phyloP scores from a whole-genome alignment of 2,797 vertebrate genomes.

The Paramormyrops hopkinsi region DNA sequence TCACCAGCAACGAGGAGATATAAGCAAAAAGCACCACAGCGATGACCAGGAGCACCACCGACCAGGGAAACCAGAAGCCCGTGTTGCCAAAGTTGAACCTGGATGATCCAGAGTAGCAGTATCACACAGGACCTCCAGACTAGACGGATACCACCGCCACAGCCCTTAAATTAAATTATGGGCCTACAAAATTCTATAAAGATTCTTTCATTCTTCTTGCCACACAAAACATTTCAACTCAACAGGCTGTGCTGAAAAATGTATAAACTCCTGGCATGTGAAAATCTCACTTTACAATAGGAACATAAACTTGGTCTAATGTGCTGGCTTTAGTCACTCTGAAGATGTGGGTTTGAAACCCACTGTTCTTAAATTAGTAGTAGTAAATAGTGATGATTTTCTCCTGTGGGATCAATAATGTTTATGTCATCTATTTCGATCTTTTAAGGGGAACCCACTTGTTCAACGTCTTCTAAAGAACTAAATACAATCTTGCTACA shows the following conservation, averaged over 20 bases:
- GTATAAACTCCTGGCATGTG: background rate
- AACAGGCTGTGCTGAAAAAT: background rate
- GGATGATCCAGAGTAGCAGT: constrained; percentile 28
- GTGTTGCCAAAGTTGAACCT: constrained; percentile 75
- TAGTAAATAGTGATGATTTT: background rate
- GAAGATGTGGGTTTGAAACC: background rate
- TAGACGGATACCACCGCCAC: background rate
- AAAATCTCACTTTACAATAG: background rate
- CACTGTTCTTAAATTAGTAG: background rate
- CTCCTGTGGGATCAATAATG: background rate
- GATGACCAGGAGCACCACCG: constrained; percentile 70
- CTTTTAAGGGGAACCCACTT: background rate
- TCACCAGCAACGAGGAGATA: constrained; percentile 74
- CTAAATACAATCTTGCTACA: background rate
- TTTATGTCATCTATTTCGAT: background rate
- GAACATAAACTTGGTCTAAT: background rate
- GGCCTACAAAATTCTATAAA: background rate
- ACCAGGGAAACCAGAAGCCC: constrained; percentile 85
- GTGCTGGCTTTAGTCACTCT: background rate
- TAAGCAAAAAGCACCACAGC: constrained; percentile 67
- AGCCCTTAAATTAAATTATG: background rate
- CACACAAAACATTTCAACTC: background rate
- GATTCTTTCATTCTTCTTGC: background rate
- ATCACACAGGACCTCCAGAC: background rate
- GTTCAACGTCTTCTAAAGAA: background rate